These are phyloP conservation scores for Dynastes grantii DNA, from an alignment of 2,888 invertebrate species.

Conservation along the genomic window DNA sequence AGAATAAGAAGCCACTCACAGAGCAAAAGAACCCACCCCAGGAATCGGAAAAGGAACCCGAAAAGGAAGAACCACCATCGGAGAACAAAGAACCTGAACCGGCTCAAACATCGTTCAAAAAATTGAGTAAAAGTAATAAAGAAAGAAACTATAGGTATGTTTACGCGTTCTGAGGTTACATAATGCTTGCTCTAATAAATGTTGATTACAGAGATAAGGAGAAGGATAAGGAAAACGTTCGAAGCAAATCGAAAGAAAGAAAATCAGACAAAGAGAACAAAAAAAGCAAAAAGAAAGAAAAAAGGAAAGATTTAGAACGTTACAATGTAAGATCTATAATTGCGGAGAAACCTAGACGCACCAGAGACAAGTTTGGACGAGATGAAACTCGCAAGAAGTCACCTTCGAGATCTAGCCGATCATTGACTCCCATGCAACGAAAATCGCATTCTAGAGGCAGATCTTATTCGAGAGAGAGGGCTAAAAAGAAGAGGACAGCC, in stretches of 20 bases:
- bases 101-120: slow-evolving; percentile 80
- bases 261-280: slow-evolving; percentile 62
- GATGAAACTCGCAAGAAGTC: slow-evolving; percentile 72
- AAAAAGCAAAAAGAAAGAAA: slow-evolving; percentile 72
- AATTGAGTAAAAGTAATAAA: slow-evolving; percentile 83
- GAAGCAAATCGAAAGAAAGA: slow-evolving; percentile 68
- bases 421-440: slow-evolving; percentile 58
- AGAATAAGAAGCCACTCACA: slow-evolving; percentile 54
- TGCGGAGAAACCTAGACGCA: slow-evolving; percentile 76
- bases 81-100: slow-evolving; percentile 67
- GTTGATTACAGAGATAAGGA: slow-evolving; percentile 76
- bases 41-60: slow-evolving; percentile 64
- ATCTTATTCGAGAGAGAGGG: slow-evolving; percentile 60
- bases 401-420: slow-evolving; percentile 60
- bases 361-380: slow-evolving; percentile 85
- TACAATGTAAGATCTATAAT: slow-evolving; percentile 89
- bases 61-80: slow-evolving; percentile 73
- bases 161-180: too few relatives aligned
- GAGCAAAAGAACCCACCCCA: slow-evolving; percentile 69
- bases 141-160: slow-evolving; percentile 78
- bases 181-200: too few relatives aligned
- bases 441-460: slow-evolving; percentile 65
- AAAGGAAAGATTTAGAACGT: slow-evolving; percentile 85
- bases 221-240: slow-evolving; percentile 70
- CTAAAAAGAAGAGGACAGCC: slow-evolving; percentile 56